Percentiles rank a stretch among this genome's conserved stretches.
Conservation (phyloP, 2,888 invertebrate species). For the Drosophila lacicola region DNA sequence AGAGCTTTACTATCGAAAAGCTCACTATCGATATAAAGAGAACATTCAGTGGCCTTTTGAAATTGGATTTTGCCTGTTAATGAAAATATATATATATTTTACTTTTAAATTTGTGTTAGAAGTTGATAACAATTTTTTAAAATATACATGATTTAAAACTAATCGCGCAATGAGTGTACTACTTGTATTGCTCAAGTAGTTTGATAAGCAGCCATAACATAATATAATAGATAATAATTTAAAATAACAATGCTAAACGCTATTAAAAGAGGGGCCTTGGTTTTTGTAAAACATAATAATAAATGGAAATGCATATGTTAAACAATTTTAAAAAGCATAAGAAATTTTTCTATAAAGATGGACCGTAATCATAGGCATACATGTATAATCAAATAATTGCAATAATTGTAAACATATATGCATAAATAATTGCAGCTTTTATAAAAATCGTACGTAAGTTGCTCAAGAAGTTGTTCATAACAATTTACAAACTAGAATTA, state of each 20-base stretch:
- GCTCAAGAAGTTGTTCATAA: conserved; percentile 69
- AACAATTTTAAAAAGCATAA: conserved; percentile 59
- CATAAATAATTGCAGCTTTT: conserved; percentile 27
- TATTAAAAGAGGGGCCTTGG: conserved; percentile 35
- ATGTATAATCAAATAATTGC: conserved; percentile 36
- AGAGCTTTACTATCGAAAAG: conserved; percentile 26
- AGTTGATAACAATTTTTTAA: conserved; percentile 69
- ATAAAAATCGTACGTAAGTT: conserved; percentile 33
- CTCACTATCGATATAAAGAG: conserved; percentile 8
- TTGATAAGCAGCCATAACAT: conserved; percentile 69
- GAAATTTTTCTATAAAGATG: conserved; percentile 60
- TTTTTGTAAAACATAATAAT: conserved; percentile 62
- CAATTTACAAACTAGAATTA: conserved; percentile 72
- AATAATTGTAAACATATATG: conserved; percentile 18
- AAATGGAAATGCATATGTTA: conserved; percentile 57
- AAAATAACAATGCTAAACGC: conserved; percentile 69
- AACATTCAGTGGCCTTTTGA: conserved; percentile 22
- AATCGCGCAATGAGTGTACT: conserved; percentile 57
- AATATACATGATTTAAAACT: conserved; percentile 54
- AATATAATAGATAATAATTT: conserved; percentile 72
- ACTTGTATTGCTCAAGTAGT: conserved; percentile 48
- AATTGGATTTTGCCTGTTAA: conserved; percentile 37
- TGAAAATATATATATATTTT: conserved; percentile 73
- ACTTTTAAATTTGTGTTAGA: conserved; percentile 65
- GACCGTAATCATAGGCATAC: conserved; percentile 28